Base-by-base conservation (phyloP, 1,140 invertebrate species). In the Leptinotarsa texana region DNA sequence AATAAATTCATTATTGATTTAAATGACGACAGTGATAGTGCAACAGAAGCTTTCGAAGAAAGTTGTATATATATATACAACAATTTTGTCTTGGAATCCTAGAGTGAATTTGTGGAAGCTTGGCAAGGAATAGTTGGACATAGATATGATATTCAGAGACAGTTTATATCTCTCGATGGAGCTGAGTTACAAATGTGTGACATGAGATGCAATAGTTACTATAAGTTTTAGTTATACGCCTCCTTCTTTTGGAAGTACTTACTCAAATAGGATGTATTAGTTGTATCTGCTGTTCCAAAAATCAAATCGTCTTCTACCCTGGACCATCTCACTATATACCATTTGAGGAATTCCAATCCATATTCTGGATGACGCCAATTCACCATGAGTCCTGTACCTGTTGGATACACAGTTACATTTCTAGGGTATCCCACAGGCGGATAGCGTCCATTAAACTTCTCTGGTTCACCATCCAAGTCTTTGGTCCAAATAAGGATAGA, bases 401-500 rank as follows among this genome's bases (percentile, higher is more conserved):
- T 89, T 18, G 87, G 85, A 61, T 87, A 86, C 6, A 93, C 89
- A 51, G 87, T 89, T 4, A 94, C 86, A 85, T 94, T 93, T 63
- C 86, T 81, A 0, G 93, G 93, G 5, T 91, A 87, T 4, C 89
- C 89, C 77, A 92, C 85, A 73, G 85, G 85, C 51, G 88, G 18
- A 21, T 51, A 76, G 57, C 48, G 61, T 63, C 74, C 13, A 27
- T 22, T 66, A 4, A 72, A 48, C 22, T 51, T 69, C 68, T 70
- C 67, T 57, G 42, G 51, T 49, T 78, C 75, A 21, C 88, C 67
- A 27, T 79, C 77, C n/a, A 76, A 4, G 3, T 92, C 89, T 86
- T 92, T 90, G 0, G 95, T 97, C 79, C 89, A 89, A 51, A 94
- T 90, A 75, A 89, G 89, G 15, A 97, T 88, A 6, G 93, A 90